phyloP scores from a whole-genome alignment of 2,113 vertebrate genomes.

The Spea multiplicata region DNA sequence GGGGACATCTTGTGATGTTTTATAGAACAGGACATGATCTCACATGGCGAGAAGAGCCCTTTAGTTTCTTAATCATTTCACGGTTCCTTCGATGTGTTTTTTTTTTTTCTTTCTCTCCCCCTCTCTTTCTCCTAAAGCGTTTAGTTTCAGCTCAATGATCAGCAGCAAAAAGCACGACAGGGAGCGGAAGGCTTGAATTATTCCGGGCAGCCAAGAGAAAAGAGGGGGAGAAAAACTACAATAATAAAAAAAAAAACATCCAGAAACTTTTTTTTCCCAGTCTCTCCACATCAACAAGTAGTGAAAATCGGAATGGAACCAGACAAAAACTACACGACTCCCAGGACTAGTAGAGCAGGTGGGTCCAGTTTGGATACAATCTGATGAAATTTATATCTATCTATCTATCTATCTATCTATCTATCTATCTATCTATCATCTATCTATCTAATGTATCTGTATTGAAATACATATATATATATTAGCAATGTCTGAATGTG shows the following conservation, averaged over 20 bases:
- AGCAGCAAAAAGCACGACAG: constrained; percentile 89
- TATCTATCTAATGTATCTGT: too few relatives aligned
- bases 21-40: constrained; percentile 86
- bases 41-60: constrained; percentile 88
- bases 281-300: constrained; percentile 58
- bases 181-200: constrained; percentile 98
- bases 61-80: constrained; percentile 98
- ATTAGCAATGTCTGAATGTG: neutral
- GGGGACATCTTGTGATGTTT: constrained; percentile 76
- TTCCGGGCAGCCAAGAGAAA: constrained; percentile 77
- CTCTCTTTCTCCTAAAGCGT: constrained; percentile 94
- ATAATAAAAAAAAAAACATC: constrained; percentile 11
- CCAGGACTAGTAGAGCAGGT: constrained; percentile 89
- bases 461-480: neutral
- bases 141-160: constrained; percentile 99
- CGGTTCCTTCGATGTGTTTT: constrained; percentile 91
- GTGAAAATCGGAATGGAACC: constrained; percentile 80
- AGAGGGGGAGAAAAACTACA: constrained; percentile 15
- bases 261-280: constrained; percentile 65
- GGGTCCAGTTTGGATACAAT: neutral
- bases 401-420: neutral
- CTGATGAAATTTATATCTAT: neutral
- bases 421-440: neutral
- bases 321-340: constrained; percentile 77
- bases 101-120: constrained; percentile 71